These are phyloP conservation scores for Schizaphis graminum DNA, from an alignment of 2,888 invertebrate genomes.

Conservation along the genomic window DNA sequence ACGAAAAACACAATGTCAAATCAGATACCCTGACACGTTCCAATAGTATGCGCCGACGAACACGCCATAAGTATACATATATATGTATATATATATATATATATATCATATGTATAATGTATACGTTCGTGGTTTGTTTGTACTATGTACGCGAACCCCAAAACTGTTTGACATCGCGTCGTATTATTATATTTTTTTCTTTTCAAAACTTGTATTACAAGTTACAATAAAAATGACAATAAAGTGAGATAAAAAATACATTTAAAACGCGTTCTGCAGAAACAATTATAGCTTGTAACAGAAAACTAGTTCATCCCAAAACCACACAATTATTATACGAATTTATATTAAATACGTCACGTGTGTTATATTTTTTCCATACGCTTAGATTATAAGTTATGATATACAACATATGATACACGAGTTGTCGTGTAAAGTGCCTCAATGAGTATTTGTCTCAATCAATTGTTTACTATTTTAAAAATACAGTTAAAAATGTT, in stretches of 20 bases:
- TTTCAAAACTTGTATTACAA: not conserved
- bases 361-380: not conserved
- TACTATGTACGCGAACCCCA: not conserved
- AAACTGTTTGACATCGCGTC: not conserved
- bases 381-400: not conserved
- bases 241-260: not conserved
- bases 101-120: no score
- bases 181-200: not conserved
- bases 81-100: not conserved
- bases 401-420: not conserved
- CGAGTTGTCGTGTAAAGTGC: not conserved
- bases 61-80: not conserved
- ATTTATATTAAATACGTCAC: not conserved
- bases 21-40: conserved; percentile 8
- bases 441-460: not conserved
- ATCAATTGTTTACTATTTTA: not conserved
- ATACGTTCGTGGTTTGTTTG: not conserved
- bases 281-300: not conserved
- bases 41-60: not conserved
- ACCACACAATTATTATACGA: not conserved
- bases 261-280: not conserved
- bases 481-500: not conserved
- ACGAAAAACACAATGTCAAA: not conserved
- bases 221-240: not conserved
- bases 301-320: not conserved